Evolutionary conservation across 2,888 invertebrate species (phyloP).

Genomic region (Apamea sordens): DNA sequence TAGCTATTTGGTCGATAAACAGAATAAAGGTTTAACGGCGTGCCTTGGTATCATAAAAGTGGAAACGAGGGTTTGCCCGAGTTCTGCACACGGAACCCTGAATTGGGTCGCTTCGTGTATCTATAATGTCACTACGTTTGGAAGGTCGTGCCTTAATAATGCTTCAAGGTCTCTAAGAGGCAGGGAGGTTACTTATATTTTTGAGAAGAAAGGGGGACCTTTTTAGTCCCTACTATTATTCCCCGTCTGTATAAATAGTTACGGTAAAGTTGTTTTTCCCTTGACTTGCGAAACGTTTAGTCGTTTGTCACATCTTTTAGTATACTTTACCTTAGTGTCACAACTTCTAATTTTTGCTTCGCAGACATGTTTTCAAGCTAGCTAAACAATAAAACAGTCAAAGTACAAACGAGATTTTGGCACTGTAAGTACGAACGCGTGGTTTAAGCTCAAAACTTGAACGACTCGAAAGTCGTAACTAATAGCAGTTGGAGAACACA

Average conservation of each 20-base stretch:
- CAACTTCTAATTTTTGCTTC: slow-evolving; percentile 6
- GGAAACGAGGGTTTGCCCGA: slow-evolving; percentile 75
- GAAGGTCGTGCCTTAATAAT: slow-evolving; percentile 66
- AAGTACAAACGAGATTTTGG: slow-evolving; percentile 32
- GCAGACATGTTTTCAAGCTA: slow-evolving; percentile 21
- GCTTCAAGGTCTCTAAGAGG: slow-evolving; percentile 29
- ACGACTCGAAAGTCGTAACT: slow-evolving; percentile 24
- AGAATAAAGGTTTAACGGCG: slow-evolving; percentile 79
- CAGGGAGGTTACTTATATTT: slow-evolving; percentile 5
- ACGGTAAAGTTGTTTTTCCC: slow-evolving; percentile 12
- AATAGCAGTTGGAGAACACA: slow-evolving; percentile 44
- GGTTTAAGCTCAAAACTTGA: slow-evolving; percentile 41
- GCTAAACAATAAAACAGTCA: slow-evolving; percentile 42
- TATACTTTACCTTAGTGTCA: slow-evolving; percentile 16
- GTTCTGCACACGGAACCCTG: slow-evolving; percentile 74
- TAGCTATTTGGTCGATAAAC: slow-evolving; percentile 76
- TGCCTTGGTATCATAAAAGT: slow-evolving; percentile 78
- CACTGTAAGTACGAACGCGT: slow-evolving; percentile 17
- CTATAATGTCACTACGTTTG: slow-evolving; percentile 70
- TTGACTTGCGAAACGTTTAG: slow-evolving; percentile 8
- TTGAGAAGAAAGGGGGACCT: neutral
- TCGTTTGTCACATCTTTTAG: slow-evolving; percentile 23
- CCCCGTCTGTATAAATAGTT: neutral
- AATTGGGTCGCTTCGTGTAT: slow-evolving; percentile 78
- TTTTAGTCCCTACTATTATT: neutral